Percentiles rank a stretch among this genome's conserved stretches.
phyloP scores from a whole-genome alignment of 2,888 invertebrate genomes.

The Diloba caeruleocephala region DNA sequence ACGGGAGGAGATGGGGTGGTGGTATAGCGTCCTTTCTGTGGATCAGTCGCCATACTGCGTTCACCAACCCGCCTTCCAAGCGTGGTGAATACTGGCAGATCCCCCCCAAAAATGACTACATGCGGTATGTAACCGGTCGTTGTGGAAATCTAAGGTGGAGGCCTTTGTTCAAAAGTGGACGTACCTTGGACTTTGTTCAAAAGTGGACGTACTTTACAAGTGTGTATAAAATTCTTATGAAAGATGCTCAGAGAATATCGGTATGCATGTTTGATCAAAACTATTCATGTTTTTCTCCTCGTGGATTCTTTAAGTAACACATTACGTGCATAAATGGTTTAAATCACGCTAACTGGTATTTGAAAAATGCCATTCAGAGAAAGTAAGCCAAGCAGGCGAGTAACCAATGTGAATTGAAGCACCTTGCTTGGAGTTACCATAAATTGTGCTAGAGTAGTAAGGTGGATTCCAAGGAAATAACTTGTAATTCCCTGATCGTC shows the following conservation, averaged over 20 bases:
- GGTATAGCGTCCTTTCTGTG: too few species aligned
- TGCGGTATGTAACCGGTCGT: too few species aligned
- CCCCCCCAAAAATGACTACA: too few species aligned
- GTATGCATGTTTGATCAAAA: neutral
- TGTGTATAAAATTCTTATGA: too few species aligned
- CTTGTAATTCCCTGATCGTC: neutral
- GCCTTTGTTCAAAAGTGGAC: too few species aligned
- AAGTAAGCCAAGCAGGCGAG: conserved; percentile 14
- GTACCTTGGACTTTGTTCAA: too few species aligned
- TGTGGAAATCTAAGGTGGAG: too few species aligned
- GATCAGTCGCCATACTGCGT: too few species aligned
- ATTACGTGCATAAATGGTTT: conserved; percentile 14
- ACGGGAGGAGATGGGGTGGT: too few species aligned
- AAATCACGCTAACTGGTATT: conserved; percentile 3
- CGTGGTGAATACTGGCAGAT: too few species aligned
- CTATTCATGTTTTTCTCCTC: neutral
- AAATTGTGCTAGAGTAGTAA: neutral
- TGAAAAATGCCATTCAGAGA: conserved; percentile 15
- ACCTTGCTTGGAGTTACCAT: conserved; percentile 5
- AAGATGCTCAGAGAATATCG: neutral
- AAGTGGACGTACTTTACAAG: too few species aligned
- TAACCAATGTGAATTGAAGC: conserved; percentile 12
- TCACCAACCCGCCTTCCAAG: too few species aligned
- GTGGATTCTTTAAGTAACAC: conserved; percentile 1
- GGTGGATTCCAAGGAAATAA: conserved; percentile 20